Percentiles rank a stretch among this genome's conserved stretches.
phyloP scores from a whole-genome alignment of 37 sponge, comb jelly and placozoan species.

The Crambe crambe region DNA sequence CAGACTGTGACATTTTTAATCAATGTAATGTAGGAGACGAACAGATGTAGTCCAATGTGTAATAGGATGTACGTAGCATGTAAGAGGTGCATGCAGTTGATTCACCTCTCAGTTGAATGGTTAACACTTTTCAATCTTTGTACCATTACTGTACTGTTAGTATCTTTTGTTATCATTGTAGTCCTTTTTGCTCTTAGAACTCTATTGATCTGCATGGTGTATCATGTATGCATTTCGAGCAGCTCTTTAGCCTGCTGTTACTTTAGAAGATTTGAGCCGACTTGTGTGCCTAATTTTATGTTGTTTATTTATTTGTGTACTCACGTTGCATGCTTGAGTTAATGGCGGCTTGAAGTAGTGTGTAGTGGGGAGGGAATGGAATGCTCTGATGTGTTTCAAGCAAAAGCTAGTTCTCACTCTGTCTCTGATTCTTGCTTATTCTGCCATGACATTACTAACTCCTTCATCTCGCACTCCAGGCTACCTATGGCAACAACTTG shows the following conservation, averaged over 20 bases:
- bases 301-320: constrained; percentile 7
- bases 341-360: not conserved
- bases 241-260: too few relatives aligned
- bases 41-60: not conserved
- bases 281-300: too few relatives aligned
- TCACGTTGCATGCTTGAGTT: not conserved
- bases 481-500: not conserved
- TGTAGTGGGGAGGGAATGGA: not conserved
- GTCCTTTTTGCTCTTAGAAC: not conserved
- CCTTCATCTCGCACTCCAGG: constrained; percentile 3
- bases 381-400: constrained; percentile 11
- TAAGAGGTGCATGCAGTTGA: not conserved
- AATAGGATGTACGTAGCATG: not conserved
- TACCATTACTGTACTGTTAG: not conserved
- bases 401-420: not conserved
- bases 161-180: too few relatives aligned
- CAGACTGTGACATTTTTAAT: not conserved
- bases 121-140: not conserved
- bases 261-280: too few relatives aligned
- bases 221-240: too few relatives aligned
- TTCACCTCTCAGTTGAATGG: not conserved
- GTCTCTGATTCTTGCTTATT: not conserved
- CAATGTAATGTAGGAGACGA: not conserved
- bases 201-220: too few relatives aligned
- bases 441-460: not conserved